Percentiles rank a stretch among this genome's conserved stretches.
These are phyloP conservation scores for Ochropleura plecta DNA, from an alignment of 2,888 invertebrate species.

Conservation along the genomic window DNA sequence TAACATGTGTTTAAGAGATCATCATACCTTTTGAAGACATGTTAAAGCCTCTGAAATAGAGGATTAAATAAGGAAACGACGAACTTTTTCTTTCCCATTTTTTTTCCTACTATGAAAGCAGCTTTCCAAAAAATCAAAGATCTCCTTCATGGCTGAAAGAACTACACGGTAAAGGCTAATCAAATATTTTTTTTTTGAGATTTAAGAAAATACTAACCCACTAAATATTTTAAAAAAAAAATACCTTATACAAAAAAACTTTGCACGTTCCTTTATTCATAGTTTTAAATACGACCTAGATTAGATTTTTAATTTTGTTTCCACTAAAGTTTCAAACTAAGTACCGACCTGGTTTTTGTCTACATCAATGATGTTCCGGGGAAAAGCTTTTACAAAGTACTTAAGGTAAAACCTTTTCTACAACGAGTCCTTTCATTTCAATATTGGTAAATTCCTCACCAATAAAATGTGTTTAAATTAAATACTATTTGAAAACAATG, in stretches of 20 bases:
- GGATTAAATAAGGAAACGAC: neutral
- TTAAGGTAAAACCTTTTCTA: neutral
- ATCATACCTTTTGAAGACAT: conserved; percentile 27
- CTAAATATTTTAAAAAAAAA: neutral
- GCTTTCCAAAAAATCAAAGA: neutral
- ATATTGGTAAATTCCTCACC: neutral
- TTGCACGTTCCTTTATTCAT: neutral
- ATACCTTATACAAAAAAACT: neutral
- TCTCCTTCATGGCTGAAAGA: neutral
- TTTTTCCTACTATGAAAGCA: neutral
- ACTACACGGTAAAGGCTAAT: neutral
- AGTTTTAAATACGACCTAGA: neutral
- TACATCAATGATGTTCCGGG: neutral
- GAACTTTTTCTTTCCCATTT: no score
- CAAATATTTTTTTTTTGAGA: neutral
- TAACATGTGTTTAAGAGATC: conserved; percentile 14
- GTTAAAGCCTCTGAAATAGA: conserved; percentile 14
- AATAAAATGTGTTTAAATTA: neutral
- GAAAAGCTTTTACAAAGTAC: neutral
- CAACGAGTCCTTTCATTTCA: neutral
- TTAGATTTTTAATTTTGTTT: neutral
- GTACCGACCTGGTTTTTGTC: neutral
- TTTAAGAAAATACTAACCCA: neutral
- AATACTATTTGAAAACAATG: neutral
- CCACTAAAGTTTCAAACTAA: neutral